These are phyloP conservation scores for Galbula dea DNA, from an alignment of 2,113 vertebrate genomes.

Conservation along the genomic window DNA sequence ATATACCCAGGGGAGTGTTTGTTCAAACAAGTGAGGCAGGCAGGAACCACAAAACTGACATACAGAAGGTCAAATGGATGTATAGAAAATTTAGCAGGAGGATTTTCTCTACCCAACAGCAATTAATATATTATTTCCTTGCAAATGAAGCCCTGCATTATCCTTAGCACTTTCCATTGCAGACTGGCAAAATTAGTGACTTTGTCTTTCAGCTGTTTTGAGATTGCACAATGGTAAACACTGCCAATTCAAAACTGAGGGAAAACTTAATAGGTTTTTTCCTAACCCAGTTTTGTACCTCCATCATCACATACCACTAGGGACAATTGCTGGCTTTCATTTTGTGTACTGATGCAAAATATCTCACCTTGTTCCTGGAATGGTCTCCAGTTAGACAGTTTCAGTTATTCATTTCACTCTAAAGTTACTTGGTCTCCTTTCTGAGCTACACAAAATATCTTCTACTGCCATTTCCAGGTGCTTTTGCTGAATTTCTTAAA, in stretches of 20 bases:
- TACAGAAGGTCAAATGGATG: not conserved
- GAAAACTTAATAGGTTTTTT: not conserved
- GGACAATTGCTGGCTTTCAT: not conserved
- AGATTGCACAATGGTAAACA: not conserved
- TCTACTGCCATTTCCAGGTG: not conserved
- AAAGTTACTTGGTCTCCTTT: not conserved
- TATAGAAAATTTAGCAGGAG: not conserved
- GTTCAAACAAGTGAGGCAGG: not conserved
- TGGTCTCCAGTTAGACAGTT: accelerated
- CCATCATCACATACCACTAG: not conserved
- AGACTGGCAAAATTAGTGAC: not conserved
- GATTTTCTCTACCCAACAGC: not conserved
- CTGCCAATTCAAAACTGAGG: not conserved
- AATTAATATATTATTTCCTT: not conserved
- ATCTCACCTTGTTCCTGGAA: not conserved
- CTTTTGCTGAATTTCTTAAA: not conserved
- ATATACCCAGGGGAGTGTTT: accelerated
- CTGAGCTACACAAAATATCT: not conserved
- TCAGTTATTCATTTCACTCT: not conserved
- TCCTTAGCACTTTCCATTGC: not conserved
- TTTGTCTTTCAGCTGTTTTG: not conserved
- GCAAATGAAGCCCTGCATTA: not conserved
- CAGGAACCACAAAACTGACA: not conserved
- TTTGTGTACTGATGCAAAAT: not conserved
- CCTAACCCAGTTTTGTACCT: not conserved